These are phyloP conservation scores for Zingel zingel DNA, from an alignment of 2,113 vertebrate genomes.

Conservation along the genomic window DNA sequence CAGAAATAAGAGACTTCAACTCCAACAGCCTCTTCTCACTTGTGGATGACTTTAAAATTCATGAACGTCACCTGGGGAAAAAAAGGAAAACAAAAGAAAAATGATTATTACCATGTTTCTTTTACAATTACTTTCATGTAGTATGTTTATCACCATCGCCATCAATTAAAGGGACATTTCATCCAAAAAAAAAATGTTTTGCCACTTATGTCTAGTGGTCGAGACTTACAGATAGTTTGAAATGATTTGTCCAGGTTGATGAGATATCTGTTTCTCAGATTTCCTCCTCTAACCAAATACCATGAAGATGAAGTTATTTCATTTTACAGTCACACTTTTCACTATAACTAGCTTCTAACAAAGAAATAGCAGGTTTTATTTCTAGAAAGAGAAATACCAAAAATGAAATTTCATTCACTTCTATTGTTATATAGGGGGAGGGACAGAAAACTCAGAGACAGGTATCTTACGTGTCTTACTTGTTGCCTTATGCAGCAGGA, in stretches of 20 bases:
- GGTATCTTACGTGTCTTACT: too few relatives aligned
- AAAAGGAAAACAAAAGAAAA: constrained; percentile 23
- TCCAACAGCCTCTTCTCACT: constrained; percentile 76
- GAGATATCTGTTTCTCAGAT: not conserved
- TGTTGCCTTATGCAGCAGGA: constrained; percentile 8
- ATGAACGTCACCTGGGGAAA: constrained; percentile 74
- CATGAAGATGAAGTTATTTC: too few relatives aligned
- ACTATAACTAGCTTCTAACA: not conserved
- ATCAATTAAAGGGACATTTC: not conserved
- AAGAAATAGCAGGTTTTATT: not conserved
- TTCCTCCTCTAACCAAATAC: too few relatives aligned
- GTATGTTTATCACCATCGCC: not conserved
- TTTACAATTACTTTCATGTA: not conserved
- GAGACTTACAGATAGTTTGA: not conserved
- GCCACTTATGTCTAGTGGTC: not conserved
- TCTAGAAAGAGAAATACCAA: not conserved
- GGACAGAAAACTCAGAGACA: too few relatives aligned
- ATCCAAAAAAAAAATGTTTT: not conserved
- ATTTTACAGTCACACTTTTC: not conserved
- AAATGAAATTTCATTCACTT: too few relatives aligned
- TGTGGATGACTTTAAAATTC: constrained; percentile 59
- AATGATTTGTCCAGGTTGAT: not conserved
- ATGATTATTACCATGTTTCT: not conserved
- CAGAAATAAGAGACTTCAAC: constrained; percentile 69
- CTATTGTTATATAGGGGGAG: too few relatives aligned